Evolutionary conservation across 1,140 invertebrate genomes (phyloP), one percentile per base, ranked within the genome.

Genomic region (Pseudomyrmex pallidus): DNA sequence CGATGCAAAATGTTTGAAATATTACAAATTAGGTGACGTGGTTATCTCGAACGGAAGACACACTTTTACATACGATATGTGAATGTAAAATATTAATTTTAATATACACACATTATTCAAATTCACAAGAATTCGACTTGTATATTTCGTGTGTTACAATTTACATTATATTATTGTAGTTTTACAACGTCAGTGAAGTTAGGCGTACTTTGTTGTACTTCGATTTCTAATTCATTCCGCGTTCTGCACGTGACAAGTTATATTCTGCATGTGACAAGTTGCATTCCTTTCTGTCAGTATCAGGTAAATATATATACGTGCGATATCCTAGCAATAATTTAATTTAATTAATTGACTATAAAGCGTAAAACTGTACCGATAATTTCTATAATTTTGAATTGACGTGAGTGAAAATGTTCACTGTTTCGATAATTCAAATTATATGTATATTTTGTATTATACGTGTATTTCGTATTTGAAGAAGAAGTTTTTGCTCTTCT

Each of bases 271-370:
- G 35, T 80, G 76, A 80, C 66, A 80, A 68, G 54, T 70, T 72
- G 72, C 8, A 12, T 72, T 80, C 35, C 72, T 72, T 80, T 68
- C 66, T 72, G 66, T 59, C 76, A 80, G 12, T n/a, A 70, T 59
- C 54, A 80, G 66, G 20, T n/a, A 22, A 70, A 48, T 35, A 13
- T 46, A 13, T 46, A 25, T 20, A 8, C 25, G 64, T 54, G 48
- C 20, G 48, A 50, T 72, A 80, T 1, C 22, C 76, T 57, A 80
- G 59, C 59, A 80, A 70, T 80, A 80, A 80, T 80, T 72, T 59
- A 70, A 80, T 72, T 59, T 50, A 20, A 59, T 48, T 72, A 80
- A 80, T 80, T 72, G 72, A 80, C 59, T 20, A 54, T 80, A 48
- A 48, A 59, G 66, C n/a, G 54, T 70, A 80, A 70, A 80, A 80